Base-by-base conservation (phyloP, 2,888 invertebrate genomes). In the Coelopa pilipes region DNA sequence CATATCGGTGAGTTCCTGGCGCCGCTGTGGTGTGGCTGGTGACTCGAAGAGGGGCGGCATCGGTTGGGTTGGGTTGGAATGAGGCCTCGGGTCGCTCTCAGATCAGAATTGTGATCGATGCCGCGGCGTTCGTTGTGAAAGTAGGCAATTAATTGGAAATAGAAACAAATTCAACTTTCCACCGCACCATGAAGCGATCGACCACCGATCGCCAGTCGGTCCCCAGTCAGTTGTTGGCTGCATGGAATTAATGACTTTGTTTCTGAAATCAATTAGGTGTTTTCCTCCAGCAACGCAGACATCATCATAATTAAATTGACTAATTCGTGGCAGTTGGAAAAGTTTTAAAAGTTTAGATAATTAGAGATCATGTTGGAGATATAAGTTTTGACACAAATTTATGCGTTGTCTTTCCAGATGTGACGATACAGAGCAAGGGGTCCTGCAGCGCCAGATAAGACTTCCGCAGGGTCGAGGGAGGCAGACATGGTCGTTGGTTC, bases 341-440 rank as follows among this genome's bases (percentile, higher is more conserved):
- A 34, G 34, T 34, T 34, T 34, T 34, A 7, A 34, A 34, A 7
- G 4, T 34, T 34, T 7, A 7, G 34, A 34, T n/a, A 7, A 34
- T 34, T 34, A 34, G 34, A 34, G 34, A 34, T 34, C 7, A 34
- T 34, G 2, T 34, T 34, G 34, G 7, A 34, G 34, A 34, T 4
- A 34, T 34, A 34, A 7, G 34, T 34, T 34, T 34, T 34, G 34
- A 34, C 34, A 34, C 34, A 34, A 34, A 34, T 34, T 34, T 34
- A 34, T 34, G 34, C 34, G 34, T 7, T 34, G 65, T 57, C 47
- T 72, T 81, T 83, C 7, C 79, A 86, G 86, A 85, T 79, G 84
- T 86, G 74, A 81, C 86, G 11, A 85, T 86, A 75, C 84, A 86
- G 75, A 85, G 86, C 71, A 86, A 85, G 76, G 86, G 86, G 19